A percentile compares a stretch with the other conserved stretches of the same genome.
phyloP scores from a whole-genome alignment of 2,888 invertebrate species.

The Dasysyrphus tricinctus region DNA sequence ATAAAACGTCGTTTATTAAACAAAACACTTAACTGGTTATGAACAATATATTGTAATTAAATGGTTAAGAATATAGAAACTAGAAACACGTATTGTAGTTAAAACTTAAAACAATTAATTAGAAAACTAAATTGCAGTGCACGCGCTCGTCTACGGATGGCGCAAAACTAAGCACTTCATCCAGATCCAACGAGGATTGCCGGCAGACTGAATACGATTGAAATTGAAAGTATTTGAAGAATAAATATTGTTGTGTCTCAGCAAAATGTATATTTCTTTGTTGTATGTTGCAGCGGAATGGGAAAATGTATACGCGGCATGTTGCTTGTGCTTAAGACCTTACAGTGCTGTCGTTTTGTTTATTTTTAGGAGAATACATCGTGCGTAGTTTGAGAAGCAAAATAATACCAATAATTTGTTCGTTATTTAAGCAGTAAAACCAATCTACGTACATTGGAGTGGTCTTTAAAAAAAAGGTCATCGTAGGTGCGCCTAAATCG shows the following conservation, averaged over 20 bases:
- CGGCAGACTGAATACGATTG: conserved; percentile 57
- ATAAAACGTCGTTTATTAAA: background rate
- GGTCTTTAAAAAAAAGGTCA: too few relatives aligned
- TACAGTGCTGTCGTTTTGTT: conserved; percentile 12
- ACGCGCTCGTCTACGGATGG: conserved; percentile 2
- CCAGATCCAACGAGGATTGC: conserved; percentile 28
- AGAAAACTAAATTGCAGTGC: conserved; percentile 5
- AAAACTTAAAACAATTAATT: background rate
- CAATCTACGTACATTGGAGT: too few relatives aligned
- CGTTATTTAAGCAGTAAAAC: too few relatives aligned
- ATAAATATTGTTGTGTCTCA: background rate
- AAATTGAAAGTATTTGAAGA: conserved; percentile 66
- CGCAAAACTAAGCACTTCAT: conserved; percentile 15
- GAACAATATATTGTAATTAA: background rate
- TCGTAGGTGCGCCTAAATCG: too few relatives aligned
- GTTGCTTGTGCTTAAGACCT: background rate
- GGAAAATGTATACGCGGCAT: conserved; percentile 40
- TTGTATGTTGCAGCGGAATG: conserved; percentile 26
- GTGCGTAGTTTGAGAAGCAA: too few relatives aligned
- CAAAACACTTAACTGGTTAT: background rate
- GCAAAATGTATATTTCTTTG: conserved; percentile 7
- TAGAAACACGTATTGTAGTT: background rate
- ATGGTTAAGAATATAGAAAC: background rate
- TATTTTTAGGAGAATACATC: background rate
- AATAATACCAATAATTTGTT: too few relatives aligned